Conservation (phyloP, 2,888 invertebrate species). For the Choreutis nemorana region DNA sequence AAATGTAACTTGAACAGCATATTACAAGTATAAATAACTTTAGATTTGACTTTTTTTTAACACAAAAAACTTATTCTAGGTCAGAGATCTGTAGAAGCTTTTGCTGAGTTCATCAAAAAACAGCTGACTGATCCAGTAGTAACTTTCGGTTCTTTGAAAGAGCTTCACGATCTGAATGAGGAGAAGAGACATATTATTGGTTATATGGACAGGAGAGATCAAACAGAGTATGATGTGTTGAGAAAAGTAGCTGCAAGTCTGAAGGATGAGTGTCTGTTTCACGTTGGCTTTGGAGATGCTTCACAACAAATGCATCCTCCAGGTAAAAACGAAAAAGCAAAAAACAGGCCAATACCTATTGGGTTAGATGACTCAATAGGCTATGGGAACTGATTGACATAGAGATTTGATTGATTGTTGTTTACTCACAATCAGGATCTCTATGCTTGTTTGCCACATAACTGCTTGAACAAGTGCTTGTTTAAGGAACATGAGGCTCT, state of each 20-base stretch:
- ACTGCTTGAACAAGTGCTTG: no score
- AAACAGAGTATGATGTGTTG: slow-evolving; percentile 82
- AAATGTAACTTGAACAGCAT: no score
- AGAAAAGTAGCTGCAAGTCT: slow-evolving; percentile 84
- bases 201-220: slow-evolving; percentile 84
- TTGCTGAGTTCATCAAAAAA: slow-evolving; percentile 86
- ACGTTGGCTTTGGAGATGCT: slow-evolving; percentile 87
- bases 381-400: no score
- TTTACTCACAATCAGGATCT: no score
- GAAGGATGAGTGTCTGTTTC: slow-evolving; percentile 96
- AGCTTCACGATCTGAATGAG: slow-evolving; percentile 78
- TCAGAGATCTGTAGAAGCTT: slow-evolving; percentile 88
- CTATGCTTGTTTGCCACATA: no score
- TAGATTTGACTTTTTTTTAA: no score
- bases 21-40: no score
- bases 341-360: slow-evolving; percentile 9
- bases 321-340: slow-evolving; percentile 60
- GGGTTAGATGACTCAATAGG: no score
- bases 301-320: slow-evolving; percentile 87
- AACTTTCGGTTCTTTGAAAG: slow-evolving; percentile 76
- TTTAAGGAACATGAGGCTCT: no score
- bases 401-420: no score
- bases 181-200: slow-evolving; percentile 88
- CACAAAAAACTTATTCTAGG: no score
- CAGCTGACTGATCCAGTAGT: slow-evolving; percentile 88